Percentiles rank a stretch among this genome's conserved stretches.
These are phyloP conservation scores for Venusia cambrica DNA, from an alignment of 2,888 invertebrate species.

Conservation along the genomic window DNA sequence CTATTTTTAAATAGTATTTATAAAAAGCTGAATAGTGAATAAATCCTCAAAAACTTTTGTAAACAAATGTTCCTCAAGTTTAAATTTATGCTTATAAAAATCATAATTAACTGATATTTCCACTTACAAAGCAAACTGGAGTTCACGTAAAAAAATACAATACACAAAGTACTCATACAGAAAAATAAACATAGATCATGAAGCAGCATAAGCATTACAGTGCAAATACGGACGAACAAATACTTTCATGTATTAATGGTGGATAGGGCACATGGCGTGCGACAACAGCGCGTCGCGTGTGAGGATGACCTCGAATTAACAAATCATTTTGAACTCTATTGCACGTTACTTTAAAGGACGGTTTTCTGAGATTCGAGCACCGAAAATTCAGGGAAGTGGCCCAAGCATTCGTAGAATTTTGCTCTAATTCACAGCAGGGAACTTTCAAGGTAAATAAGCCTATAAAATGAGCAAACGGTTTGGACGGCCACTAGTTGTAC, in stretches of 20 bases:
- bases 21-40: no score
- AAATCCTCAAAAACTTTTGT: no score
- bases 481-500: not conserved
- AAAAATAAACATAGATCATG: slow-evolving; percentile 13
- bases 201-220: slow-evolving; percentile 30
- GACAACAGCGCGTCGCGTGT: slow-evolving; percentile 27
- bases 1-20: no score
- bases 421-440: slow-evolving; percentile 17
- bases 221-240: slow-evolving; percentile 26
- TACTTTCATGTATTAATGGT: slow-evolving; percentile 27
- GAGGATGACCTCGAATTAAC: slow-evolving; percentile 10
- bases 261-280: slow-evolving; percentile 32
- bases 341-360: slow-evolving; percentile 4
- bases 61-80: no score
- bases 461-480: slow-evolving; percentile 4
- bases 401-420: slow-evolving; percentile 31
- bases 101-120: no score
- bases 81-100: no score
- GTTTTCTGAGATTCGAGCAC: slow-evolving; percentile 5
- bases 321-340: slow-evolving; percentile 20
- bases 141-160: no score
- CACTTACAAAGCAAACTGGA: no score
- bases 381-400: slow-evolving; percentile 17
- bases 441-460: slow-evolving; percentile 3
- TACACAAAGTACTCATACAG: slow-evolving; percentile 13